Conservation (phyloP, 2,113 vertebrate genomes). For the Athene cunicularia region DNA sequence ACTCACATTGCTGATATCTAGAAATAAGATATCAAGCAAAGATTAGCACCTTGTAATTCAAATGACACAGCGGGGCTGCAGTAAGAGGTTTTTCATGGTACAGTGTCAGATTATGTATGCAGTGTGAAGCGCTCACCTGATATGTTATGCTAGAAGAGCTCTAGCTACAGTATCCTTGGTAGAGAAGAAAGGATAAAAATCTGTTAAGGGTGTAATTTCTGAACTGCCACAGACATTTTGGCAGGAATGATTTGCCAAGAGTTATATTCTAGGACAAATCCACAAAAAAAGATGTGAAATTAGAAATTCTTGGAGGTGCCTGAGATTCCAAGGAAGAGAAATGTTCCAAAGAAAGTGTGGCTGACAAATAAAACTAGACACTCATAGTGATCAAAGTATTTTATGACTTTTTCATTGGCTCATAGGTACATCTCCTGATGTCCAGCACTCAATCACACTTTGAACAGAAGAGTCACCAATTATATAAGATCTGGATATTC, state of each 20-base stretch:
- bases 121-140: neutral
- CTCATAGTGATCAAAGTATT: neutral
- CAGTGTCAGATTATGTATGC: neutral
- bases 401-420: neutral
- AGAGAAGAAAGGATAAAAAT: neutral
- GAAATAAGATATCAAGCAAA: neutral
- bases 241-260: neutral
- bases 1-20: neutral
- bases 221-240: slow-evolving; percentile 29
- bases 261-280: neutral
- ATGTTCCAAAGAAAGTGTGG: neutral
- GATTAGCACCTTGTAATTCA: neutral
- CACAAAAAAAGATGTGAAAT: neutral
- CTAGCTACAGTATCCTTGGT: slow-evolving; percentile 5
- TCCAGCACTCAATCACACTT: neutral
- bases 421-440: neutral
- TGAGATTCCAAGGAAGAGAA: slow-evolving; percentile 3
- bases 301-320: slow-evolving; percentile 2
- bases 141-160: neutral
- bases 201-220: slow-evolving; percentile 21
- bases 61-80: neutral
- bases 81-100: neutral
- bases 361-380: neutral
- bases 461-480: neutral
- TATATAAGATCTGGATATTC: neutral